These are phyloP conservation scores for Prunella strophiata DNA, from an alignment of 2,797 vertebrate genomes.

Conservation along the genomic window DNA sequence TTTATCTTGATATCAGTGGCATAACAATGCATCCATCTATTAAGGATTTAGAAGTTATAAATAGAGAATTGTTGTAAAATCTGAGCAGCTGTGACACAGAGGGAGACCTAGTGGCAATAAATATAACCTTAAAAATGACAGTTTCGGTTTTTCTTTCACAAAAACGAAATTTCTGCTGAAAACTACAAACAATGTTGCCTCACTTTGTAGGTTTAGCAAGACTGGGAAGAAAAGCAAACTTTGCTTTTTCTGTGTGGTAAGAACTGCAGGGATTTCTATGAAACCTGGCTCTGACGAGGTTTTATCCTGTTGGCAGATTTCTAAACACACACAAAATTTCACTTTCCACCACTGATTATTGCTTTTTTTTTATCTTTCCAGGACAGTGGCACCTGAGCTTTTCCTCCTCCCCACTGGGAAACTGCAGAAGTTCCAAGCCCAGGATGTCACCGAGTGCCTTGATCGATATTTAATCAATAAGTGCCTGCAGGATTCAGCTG, in stretches of 20 bases:
- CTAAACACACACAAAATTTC: not conserved
- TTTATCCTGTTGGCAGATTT: not conserved
- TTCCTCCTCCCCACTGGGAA: not conserved
- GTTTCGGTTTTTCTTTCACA: not conserved
- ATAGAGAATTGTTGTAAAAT: not conserved
- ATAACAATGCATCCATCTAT: not conserved
- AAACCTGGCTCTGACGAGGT: accelerated
- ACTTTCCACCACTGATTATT: not conserved
- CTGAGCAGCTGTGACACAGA: not conserved
- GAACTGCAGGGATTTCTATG: not conserved
- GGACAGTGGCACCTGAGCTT: accelerated
- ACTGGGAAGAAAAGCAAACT: not conserved
- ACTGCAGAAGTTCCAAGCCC: not conserved
- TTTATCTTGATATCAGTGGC: not conserved
- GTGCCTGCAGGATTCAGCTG: not conserved
- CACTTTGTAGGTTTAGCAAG: not conserved
- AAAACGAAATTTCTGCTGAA: not conserved
- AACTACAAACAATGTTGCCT: not conserved
- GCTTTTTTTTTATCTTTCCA: not conserved
- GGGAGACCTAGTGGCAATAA: not conserved
- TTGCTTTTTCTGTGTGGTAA: accelerated
- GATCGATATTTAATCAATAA: not conserved
- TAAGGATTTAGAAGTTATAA: not conserved
- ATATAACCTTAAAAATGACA: accelerated
- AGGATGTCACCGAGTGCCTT: not conserved